Evolutionary conservation across 2,797 vertebrate genomes (phyloP).

Genomic region (Urocyon cinereoargenteus): DNA sequence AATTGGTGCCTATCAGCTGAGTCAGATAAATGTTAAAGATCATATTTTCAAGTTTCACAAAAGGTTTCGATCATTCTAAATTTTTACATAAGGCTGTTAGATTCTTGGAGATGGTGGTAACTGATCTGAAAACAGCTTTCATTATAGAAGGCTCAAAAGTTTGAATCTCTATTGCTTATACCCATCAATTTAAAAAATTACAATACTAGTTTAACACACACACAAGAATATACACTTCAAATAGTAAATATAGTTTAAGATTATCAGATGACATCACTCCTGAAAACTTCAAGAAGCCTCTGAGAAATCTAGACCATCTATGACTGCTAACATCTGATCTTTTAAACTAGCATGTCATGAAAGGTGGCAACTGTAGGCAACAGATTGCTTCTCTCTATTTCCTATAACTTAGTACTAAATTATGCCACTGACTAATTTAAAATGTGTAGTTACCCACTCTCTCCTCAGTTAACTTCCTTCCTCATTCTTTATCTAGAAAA

Average conservation of each 20-base stretch:
- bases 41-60: neutral
- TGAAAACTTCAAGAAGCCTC: neutral
- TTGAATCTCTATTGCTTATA: neutral
- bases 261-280: neutral
- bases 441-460: neutral
- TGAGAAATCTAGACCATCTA: neutral
- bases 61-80: constrained; percentile 1
- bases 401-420: neutral
- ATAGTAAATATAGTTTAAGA: neutral
- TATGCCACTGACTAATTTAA: neutral
- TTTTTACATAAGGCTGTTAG: neutral
- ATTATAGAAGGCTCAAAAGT: neutral
- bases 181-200: neutral
- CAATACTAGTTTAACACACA: neutral
- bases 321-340: neutral
- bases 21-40: constrained; percentile 28
- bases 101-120: neutral
- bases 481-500: constrained; percentile 33
- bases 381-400: neutral
- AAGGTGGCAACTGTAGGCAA: neutral
- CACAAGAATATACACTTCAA: neutral
- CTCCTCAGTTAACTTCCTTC: neutral
- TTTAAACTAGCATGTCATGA: neutral
- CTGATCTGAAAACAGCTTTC: neutral
- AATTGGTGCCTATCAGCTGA: neutral